phyloP scores from a whole-genome alignment of 1,140 invertebrate species.

The Anastrepha obliqua region DNA sequence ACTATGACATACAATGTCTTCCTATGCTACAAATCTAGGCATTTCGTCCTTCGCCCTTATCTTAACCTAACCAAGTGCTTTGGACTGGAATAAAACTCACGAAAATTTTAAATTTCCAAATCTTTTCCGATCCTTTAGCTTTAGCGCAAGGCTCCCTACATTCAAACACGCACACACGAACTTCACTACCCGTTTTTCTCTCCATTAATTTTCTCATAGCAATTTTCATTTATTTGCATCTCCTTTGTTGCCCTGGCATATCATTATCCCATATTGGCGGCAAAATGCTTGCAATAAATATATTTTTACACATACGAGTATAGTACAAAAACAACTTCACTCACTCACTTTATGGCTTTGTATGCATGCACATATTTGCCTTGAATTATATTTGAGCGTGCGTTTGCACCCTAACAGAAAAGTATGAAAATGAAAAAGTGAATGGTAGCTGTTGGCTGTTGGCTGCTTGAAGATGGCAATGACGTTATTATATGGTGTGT shows the following conservation, averaged over 20 bases:
- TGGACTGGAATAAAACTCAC: too few relatives aligned
- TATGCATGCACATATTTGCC: not conserved
- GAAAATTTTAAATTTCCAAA: too few relatives aligned
- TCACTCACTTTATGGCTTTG: not conserved
- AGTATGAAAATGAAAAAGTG: not conserved
- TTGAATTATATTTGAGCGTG: not conserved
- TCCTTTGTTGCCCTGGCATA: not conserved
- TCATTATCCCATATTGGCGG: not conserved
- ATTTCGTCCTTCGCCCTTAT: too few relatives aligned
- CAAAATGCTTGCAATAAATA: not conserved
- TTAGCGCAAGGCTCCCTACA: too few relatives aligned
- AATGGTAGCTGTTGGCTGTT: not conserved
- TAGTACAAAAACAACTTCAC: not conserved
- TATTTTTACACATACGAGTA: not conserved
- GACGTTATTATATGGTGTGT: too few relatives aligned
- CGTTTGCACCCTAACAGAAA: not conserved
- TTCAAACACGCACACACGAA: too few relatives aligned
- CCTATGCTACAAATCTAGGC: too few relatives aligned
- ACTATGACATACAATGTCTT: too few relatives aligned
- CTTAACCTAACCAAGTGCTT: too few relatives aligned
- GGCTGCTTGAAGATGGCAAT: too few relatives aligned
- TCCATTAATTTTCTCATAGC: not conserved
- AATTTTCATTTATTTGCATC: not conserved
- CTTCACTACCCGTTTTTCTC: not conserved
- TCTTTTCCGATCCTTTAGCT: too few relatives aligned